Conservation (phyloP, 2,113 vertebrate genomes). For the Ciconia stormi region DNA sequence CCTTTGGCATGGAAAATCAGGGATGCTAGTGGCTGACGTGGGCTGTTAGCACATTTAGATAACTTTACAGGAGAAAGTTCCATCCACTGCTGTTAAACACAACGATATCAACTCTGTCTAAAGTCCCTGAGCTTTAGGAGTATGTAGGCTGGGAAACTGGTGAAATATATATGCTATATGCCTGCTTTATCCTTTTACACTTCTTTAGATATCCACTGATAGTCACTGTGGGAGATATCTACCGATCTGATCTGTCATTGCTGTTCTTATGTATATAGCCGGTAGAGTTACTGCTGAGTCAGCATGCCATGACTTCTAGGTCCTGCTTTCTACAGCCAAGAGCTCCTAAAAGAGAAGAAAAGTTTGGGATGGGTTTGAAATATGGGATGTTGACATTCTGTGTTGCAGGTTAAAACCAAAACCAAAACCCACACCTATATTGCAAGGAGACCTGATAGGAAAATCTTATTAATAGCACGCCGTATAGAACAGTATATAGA, state of each 20-base stretch:
- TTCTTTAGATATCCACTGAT: background rate
- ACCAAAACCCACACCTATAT: background rate
- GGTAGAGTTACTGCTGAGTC: background rate
- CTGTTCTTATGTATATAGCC: background rate
- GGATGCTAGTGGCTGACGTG: background rate
- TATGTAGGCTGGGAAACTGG: background rate
- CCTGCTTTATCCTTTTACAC: background rate
- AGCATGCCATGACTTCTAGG: background rate
- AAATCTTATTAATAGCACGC: background rate
- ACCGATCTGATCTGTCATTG: background rate
- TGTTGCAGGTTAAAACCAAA: background rate
- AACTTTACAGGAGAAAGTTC: background rate
- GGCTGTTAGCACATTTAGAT: background rate
- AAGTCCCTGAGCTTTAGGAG: background rate
- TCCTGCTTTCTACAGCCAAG: background rate
- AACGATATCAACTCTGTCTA: background rate
- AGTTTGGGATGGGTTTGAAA: background rate
- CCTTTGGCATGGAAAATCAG: background rate
- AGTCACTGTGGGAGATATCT: background rate
- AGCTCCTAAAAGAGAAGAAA: background rate
- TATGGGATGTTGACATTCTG: fast-evolving
- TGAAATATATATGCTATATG: background rate
- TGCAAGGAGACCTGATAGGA: background rate
- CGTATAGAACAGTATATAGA: background rate
- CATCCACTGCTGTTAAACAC: background rate